Evolutionary conservation across 2,797 vertebrate genomes (phyloP), one percentile per base, ranked within the genome.

Genomic region (Australoheros facetus): DNA sequence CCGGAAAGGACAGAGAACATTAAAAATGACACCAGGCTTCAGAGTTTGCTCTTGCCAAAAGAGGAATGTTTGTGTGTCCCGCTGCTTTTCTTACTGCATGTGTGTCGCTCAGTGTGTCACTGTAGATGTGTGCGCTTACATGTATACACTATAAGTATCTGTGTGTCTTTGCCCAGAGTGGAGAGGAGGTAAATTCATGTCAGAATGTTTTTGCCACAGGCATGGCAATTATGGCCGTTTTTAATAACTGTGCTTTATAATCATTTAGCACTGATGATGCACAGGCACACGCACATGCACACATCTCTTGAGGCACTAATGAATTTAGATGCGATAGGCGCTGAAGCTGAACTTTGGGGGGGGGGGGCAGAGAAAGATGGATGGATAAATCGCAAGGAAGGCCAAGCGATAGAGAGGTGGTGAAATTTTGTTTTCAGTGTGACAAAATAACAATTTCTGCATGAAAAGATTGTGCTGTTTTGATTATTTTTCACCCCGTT

Each of bases 241-340:
- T 93, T 94, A 94, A 94, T 94, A 94, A 94, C 92, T 88, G 86
- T 89, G 90, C 92, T 94, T 93, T 94, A 93, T 94, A 94, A 94
- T 93, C 89, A 93, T 94, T 94, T 94, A 91, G 89, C 83, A 74
- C 82, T 90, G 88, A 91, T 90, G 92, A 91, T 83, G 64, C 77
- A 48, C 58, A 5, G 54, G 62, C 69, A 71, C 73, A 71, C 71
- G 69, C 54, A 78, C 79, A 72, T 53, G 58, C 74, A 19, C 39
- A 28, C 62, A 48, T 48, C 89, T 91, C 93, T 90, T 17, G 86
- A 92, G 94, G 92, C 93, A 84, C 80, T 93, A 93, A 94, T 94
- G 92, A 94, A 93, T 94, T 92, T 93, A 93, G 91, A 94, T 93
- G 91, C 86, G 92, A 94, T 90, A 90, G 92, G 92, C 93, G 89